phyloP scores from a whole-genome alignment of 35 echinoderm and acorn worm genomes.

The Stichopus chloronotus region DNA sequence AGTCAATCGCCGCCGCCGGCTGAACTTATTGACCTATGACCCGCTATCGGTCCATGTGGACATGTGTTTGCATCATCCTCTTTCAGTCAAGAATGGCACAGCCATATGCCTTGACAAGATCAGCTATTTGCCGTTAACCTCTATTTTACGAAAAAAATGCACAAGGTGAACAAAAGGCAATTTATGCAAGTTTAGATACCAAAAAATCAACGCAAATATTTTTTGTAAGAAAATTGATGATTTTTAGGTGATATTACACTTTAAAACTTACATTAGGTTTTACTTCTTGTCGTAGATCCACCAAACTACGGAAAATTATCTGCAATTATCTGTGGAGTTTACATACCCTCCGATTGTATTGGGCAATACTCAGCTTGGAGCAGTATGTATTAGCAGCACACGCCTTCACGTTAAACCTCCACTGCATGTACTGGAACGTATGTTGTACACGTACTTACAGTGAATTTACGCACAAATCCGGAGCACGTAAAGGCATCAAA shows the following conservation, averaged over 20 bases:
- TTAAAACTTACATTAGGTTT: neutral
- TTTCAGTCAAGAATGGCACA: neutral
- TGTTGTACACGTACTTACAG: neutral
- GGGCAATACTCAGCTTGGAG: too few species aligned
- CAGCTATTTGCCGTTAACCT: too few species aligned
- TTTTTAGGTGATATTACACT: neutral
- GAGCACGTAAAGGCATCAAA: neutral
- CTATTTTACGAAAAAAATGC: neutral
- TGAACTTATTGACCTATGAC: conserved; percentile 25
- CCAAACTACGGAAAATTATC: too few species aligned
- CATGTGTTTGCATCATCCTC: conserved; percentile 35
- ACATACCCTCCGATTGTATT: too few species aligned
- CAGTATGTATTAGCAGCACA: too few species aligned
- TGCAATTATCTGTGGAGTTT: too few species aligned
- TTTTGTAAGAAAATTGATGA: neutral
- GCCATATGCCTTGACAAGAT: too few species aligned
- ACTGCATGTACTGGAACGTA: neutral
- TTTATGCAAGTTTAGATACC: neutral
- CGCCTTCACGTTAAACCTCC: too few species aligned
- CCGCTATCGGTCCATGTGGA: neutral
- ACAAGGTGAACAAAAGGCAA: neutral
- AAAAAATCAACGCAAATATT: neutral
- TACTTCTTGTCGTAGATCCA: too few species aligned
- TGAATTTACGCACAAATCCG: neutral
- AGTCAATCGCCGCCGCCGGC: neutral